phyloP scores from a whole-genome alignment of 2,113 vertebrate genomes.

The Vireo altiloquus region DNA sequence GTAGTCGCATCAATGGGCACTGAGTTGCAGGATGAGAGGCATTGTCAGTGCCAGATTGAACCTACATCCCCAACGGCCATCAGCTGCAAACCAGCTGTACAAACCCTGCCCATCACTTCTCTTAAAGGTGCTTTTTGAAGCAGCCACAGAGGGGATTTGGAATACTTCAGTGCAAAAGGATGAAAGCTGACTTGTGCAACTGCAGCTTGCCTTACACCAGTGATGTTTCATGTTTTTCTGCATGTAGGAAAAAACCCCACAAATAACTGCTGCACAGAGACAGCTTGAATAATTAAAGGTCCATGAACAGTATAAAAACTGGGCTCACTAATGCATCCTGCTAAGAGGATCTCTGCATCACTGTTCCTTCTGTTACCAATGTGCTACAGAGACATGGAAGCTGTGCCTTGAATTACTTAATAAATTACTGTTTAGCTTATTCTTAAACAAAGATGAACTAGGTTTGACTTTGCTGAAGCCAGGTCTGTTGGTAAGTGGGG shows the following conservation, averaged over 20 bases:
- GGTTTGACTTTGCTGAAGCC: neutral
- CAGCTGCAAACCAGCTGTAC: neutral
- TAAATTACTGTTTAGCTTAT: neutral
- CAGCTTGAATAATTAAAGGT: neutral
- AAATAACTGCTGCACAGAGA: neutral
- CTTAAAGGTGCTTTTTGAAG: neutral
- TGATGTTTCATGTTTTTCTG: neutral
- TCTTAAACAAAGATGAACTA: neutral
- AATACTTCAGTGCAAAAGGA: neutral
- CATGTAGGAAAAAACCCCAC: neutral
- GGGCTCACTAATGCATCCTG: rapidly evolving
- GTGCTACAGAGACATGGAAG: neutral
- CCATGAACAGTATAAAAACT: neutral
- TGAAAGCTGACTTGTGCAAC: neutral
- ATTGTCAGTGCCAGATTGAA: neutral
- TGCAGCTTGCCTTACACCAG: neutral
- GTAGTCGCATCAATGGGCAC: rapidly evolving
- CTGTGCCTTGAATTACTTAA: neutral
- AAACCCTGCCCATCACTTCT: neutral
- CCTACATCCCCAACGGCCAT: neutral
- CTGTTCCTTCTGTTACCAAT: neutral
- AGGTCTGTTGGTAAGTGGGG: neutral
- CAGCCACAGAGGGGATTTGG: neutral
- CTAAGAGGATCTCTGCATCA: neutral
- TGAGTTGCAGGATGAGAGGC: neutral